These are phyloP conservation scores for Gavia stellata DNA, from an alignment of 2,113 vertebrate species.

Conservation along the genomic window DNA sequence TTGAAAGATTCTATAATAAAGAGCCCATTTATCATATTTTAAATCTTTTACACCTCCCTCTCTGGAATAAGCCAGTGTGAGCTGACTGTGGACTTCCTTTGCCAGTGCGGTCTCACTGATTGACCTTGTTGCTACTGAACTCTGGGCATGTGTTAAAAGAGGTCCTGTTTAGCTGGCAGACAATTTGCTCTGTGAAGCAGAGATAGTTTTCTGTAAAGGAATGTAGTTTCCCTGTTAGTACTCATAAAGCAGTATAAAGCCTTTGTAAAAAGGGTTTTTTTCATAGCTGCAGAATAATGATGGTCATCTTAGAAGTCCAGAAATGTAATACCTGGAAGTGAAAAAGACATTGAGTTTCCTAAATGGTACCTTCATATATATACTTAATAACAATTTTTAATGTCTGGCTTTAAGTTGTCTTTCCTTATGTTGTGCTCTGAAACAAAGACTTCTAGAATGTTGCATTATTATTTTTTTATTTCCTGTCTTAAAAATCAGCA, in stretches of 20 bases:
- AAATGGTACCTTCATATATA: neutral
- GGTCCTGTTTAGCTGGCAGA: neutral
- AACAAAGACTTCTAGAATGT: neutral
- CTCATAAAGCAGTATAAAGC: neutral
- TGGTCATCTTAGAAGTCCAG: neutral
- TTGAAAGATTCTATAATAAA: neutral
- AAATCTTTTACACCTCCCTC: neutral
- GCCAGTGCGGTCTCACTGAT: neutral
- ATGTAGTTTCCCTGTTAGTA: neutral
- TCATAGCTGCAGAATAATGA: neutral
- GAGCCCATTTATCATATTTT: neutral
- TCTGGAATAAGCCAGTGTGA: neutral
- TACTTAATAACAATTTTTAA: neutral
- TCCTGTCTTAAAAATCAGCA: neutral
- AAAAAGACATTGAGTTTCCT: neutral
- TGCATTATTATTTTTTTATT: neutral
- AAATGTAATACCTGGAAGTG: neutral
- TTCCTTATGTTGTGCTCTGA: neutral
- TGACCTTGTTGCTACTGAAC: neutral
- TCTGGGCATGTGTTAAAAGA: neutral
- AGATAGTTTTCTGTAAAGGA: neutral
- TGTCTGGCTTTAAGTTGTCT: neutral
- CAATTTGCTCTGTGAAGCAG: neutral
- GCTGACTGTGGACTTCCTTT: neutral
- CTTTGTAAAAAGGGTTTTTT: neutral